Evolutionary conservation across 2,888 invertebrate species (phyloP).

Genomic region (Allolobophora icterica): DNA sequence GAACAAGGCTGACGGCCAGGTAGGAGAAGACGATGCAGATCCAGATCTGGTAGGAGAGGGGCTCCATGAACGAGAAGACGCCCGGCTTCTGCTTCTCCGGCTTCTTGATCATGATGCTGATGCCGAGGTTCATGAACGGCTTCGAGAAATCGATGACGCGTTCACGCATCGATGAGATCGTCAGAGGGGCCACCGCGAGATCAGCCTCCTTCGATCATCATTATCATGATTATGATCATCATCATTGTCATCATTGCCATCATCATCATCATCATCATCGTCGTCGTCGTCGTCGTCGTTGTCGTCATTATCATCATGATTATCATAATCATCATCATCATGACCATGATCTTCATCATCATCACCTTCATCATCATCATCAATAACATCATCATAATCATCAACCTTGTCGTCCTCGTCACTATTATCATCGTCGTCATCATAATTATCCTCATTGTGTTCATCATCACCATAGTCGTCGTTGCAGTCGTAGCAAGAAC

Average conservation of each 20-base stretch:
- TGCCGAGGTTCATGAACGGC: conserved; percentile 94
- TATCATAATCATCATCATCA: background rate
- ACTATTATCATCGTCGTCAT: background rate
- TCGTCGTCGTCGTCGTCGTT: background rate
- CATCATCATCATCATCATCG: background rate
- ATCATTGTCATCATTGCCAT: too few species aligned
- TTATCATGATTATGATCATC: background rate
- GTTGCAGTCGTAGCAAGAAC: too few species aligned
- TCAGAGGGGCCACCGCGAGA: conserved; percentile 90
- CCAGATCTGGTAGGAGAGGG: conserved; percentile 96
- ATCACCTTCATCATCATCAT: background rate
- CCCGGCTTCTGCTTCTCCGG: conserved; percentile 93
- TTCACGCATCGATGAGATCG: conserved; percentile 90
- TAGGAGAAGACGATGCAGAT: conserved; percentile 84
- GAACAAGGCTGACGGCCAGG: conserved; percentile 92
- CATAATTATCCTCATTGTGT: background rate
- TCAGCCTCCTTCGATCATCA: conserved; percentile 78
- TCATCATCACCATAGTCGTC: background rate
- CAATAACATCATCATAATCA: background rate
- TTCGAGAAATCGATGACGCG: conserved; percentile 95
- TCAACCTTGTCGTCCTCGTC: background rate
- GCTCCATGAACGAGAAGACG: conserved; percentile 95
- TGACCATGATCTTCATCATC: background rate
- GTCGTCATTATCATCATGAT: background rate
- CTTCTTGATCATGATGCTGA: conserved; percentile 92